phyloP scores from a whole-genome alignment of 2,888 invertebrate genomes.

The Callosobruchus maculatus region DNA sequence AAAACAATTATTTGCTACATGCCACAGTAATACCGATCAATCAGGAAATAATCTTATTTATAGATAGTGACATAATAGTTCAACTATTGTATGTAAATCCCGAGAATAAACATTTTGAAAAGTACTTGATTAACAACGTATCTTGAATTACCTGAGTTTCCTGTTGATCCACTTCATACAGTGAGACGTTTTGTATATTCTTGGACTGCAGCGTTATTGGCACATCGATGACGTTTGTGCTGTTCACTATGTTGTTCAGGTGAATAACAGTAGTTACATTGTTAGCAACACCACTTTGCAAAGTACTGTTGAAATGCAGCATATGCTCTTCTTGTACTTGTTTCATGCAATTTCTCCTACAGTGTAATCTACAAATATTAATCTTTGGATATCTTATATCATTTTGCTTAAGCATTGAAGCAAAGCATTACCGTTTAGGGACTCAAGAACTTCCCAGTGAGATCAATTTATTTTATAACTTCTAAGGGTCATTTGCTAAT shows the following conservation, averaged over 20 bases:
- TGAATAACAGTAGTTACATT: conserved; percentile 48
- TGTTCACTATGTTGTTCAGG: conserved; percentile 46
- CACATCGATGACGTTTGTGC: conserved; percentile 46
- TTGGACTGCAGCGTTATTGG: conserved; percentile 46
- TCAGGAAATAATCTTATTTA: too few relatives aligned
- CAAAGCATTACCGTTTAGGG: too few relatives aligned
- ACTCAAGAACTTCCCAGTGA: too few relatives aligned
- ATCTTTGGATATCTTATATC: too few relatives aligned
- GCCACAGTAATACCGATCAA: too few relatives aligned
- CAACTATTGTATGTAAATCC: too few relatives aligned
- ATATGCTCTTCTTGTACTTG: conserved; percentile 11
- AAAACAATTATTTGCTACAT: too few relatives aligned
- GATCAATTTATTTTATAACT: too few relatives aligned
- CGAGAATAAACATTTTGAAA: too few relatives aligned
- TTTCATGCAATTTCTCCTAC: conserved; percentile 35
- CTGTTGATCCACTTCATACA: conserved; percentile 17
- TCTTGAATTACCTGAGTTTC: background rate
- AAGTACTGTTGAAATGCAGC: background rate
- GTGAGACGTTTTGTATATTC: conserved; percentile 44
- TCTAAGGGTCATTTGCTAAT: too few relatives aligned
- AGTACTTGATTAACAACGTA: background rate
- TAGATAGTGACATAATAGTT: too few relatives aligned
- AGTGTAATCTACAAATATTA: conserved; percentile 26
- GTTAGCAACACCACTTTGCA: conserved; percentile 25
- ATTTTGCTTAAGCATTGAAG: too few relatives aligned